Evolutionary conservation across 2,888 invertebrate species (phyloP).

Genomic region (Tetranychus truncatus): DNA sequence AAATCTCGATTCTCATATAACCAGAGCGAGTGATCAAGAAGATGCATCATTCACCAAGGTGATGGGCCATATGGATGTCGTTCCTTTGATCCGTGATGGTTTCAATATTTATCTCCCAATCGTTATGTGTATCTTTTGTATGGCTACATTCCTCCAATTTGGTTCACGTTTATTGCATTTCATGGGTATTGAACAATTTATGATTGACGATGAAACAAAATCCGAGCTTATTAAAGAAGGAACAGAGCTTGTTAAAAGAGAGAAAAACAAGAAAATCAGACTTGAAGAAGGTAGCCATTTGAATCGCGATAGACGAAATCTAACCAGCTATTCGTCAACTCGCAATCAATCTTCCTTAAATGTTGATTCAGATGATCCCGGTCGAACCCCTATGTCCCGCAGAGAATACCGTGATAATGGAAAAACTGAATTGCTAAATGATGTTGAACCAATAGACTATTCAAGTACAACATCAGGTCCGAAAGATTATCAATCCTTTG

Average conservation of each 20-base stretch:
- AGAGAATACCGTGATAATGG: constrained; percentile 20
- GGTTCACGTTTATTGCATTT: constrained; percentile 73
- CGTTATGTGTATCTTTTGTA: constrained; percentile 74
- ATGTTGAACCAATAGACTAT: constrained; percentile 45
- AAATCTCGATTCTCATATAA: constrained; percentile 92
- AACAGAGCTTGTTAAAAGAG: constrained; percentile 68
- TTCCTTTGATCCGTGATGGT: constrained; percentile 85
- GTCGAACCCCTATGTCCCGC: not conserved
- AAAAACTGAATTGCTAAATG: constrained; percentile 34
- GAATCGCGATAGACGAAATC: not conserved
- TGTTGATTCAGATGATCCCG: not conserved
- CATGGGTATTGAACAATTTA: constrained; percentile 89
- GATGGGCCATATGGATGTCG: constrained; percentile 99
- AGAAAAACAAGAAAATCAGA: constrained; percentile 35
- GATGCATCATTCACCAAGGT: constrained; percentile 38
- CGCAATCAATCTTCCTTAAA: constrained; percentile 13
- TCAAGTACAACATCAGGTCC: not conserved
- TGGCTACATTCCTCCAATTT: constrained; percentile 79
- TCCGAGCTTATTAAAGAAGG: constrained; percentile 85
- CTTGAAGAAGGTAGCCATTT: constrained; percentile 11
- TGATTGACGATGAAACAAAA: constrained; percentile 81
- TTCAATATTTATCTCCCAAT: constrained; percentile 99
- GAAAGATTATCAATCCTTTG: not conserved
- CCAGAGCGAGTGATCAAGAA: constrained; percentile 31
- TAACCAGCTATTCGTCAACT: not conserved